These are phyloP conservation scores for Scortum barcoo DNA, from an alignment of 2,113 vertebrate species.

Conservation along the genomic window DNA sequence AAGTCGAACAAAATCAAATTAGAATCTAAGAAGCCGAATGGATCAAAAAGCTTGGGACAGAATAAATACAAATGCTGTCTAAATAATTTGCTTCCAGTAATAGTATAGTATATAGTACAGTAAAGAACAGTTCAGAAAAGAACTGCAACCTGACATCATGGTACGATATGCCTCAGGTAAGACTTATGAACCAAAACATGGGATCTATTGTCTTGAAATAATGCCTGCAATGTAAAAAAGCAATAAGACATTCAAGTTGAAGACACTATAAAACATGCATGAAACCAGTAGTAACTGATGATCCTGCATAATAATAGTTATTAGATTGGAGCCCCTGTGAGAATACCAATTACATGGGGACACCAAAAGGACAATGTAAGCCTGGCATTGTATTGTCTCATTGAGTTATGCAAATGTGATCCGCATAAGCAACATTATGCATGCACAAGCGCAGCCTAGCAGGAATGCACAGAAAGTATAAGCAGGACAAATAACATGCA, in stretches of 20 bases:
- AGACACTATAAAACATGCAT: slow-evolving; percentile 31
- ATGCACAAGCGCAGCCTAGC: slow-evolving; percentile 13
- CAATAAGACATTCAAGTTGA: neutral
- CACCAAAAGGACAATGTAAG: slow-evolving; percentile 56
- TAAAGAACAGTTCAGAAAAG: neutral
- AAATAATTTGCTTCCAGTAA: too few relatives aligned
- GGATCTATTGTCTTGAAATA: neutral
- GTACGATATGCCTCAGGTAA: neutral
- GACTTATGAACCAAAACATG: neutral
- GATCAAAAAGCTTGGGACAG: too few relatives aligned
- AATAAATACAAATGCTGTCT: too few relatives aligned
- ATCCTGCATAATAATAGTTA: slow-evolving; percentile 61
- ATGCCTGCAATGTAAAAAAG: neutral
- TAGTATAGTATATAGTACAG: too few relatives aligned
- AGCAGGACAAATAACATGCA: neutral
- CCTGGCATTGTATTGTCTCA: slow-evolving; percentile 41
- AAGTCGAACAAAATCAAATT: too few relatives aligned
- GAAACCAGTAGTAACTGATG: slow-evolving; percentile 21
- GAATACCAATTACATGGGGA: slow-evolving; percentile 57
- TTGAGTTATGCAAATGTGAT: slow-evolving; percentile 61
- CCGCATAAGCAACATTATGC: slow-evolving; percentile 29
- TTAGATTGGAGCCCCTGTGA: slow-evolving; percentile 42
- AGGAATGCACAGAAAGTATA: slow-evolving; percentile 15
- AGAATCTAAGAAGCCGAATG: too few relatives aligned
- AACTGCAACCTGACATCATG: neutral